phyloP scores from a whole-genome alignment of 2,888 invertebrate species.

The Mythimna albipuncta region DNA sequence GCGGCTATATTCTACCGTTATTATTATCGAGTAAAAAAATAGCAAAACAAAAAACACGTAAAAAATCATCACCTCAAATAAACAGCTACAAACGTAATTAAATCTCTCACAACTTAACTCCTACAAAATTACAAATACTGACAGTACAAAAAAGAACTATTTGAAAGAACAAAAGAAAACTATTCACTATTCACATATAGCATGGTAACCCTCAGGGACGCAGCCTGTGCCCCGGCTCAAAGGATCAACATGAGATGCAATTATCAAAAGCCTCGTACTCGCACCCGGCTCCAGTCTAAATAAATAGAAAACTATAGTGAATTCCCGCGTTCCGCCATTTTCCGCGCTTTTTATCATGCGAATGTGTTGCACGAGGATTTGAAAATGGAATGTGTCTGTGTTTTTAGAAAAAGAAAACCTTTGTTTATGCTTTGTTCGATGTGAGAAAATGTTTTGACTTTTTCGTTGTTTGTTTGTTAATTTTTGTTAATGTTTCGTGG shows the following conservation, averaged over 20 bases:
- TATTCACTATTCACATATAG: constrained; percentile 14
- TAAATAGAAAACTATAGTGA: constrained; percentile 36
- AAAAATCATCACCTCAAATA: background rate
- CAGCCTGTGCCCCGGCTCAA: constrained; percentile 51
- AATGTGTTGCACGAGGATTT: constrained; percentile 38
- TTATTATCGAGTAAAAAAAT: too few relatives aligned
- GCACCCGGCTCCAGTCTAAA: constrained; percentile 28
- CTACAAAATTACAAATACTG: background rate
- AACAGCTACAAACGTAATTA: background rate
- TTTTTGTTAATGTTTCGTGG: background rate
- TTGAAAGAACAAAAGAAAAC: constrained; percentile 9
- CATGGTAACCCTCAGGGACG: constrained; percentile 32
- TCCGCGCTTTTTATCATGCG: constrained; percentile 15
- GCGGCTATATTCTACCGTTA: too few relatives aligned
- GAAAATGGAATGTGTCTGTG: constrained; percentile 36
- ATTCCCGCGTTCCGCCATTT: constrained; percentile 27
- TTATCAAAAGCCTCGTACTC: constrained; percentile 56
- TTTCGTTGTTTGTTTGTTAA: constrained; percentile 3
- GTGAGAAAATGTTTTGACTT: background rate
- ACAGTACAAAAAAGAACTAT: background rate
- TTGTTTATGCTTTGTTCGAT: constrained; percentile 5
- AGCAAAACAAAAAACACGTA: background rate
- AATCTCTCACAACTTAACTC: background rate
- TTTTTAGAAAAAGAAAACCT: constrained; percentile 33
- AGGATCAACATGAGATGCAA: constrained; percentile 58